Percentiles rank a stretch among this genome's conserved stretches.
These are phyloP conservation scores for Grammomys surdaster DNA, from an alignment of 2,113 vertebrate genomes.

Conservation along the genomic window DNA sequence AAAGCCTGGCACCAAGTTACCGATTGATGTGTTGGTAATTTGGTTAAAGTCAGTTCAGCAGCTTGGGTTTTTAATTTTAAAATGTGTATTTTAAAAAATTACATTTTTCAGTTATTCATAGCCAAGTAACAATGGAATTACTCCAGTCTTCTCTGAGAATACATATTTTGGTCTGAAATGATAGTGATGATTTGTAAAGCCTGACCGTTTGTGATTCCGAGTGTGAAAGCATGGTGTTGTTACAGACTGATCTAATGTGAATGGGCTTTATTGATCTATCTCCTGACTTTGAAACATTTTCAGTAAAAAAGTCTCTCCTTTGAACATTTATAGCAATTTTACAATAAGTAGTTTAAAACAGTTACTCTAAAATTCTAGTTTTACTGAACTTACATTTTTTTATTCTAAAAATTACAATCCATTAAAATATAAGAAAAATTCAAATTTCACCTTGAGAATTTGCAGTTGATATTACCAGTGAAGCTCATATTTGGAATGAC, in stretches of 20 bases:
- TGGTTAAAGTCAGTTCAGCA: conserved; percentile 76
- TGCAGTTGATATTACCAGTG: not conserved
- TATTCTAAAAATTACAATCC: conserved; percentile 4
- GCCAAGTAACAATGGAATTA: conserved; percentile 41
- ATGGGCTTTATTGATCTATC: conserved; percentile 38
- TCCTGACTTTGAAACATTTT: conserved; percentile 56
- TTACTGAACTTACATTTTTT: conserved; percentile 25
- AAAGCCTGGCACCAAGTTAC: conserved; percentile 76
- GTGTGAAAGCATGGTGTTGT: conserved; percentile 19
- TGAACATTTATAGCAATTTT: conserved; percentile 46
- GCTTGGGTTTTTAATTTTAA: conserved; percentile 71
- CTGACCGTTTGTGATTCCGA: conserved; percentile 35
- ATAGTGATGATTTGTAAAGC: not conserved
- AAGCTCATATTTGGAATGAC: conserved; percentile 60
- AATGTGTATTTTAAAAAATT: conserved; percentile 69
- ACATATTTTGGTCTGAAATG: conserved; percentile 42
- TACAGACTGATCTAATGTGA: conserved; percentile 42
- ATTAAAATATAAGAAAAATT: conserved; percentile 62
- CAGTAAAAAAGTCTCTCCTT: conserved; percentile 4
- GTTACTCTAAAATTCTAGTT: conserved; percentile 15
- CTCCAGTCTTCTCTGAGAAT: conserved; percentile 10
- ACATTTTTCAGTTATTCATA: conserved; percentile 40
- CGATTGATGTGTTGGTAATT: conserved; percentile 80
- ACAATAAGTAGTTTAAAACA: not conserved
- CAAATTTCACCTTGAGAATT: conserved; percentile 34